Evolutionary conservation across 2,113 vertebrate species (phyloP), one percentile per base, ranked within the genome.

Genomic region (Sturnus vulgaris): DNA sequence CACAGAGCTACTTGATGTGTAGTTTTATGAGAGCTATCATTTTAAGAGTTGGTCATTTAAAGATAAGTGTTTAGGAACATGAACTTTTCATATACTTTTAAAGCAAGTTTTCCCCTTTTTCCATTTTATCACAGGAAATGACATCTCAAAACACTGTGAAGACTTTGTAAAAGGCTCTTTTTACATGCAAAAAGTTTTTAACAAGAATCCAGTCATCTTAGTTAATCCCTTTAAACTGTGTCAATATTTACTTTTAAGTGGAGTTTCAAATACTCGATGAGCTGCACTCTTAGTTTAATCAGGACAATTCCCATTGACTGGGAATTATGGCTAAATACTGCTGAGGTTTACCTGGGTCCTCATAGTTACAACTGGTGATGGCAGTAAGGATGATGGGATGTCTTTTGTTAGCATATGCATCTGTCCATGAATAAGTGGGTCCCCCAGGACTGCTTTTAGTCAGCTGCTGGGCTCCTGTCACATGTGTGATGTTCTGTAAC

Each of bases 211-310:
- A 69, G 66, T 82, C 63, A 61, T 93, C 16, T 85, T 72, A 82
- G 75, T 88, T 96, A 94, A 95, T 95, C 70, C 66, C 40, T 95
- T 93, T 93, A 94, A 93, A 84, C 70, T 4, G 8, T 65, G 66
- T 88, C 78, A 91, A 82, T 96, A 90, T 96, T 96, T 94, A 90
- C 75, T 94, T 92, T 88, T 72, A 76, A 90, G 66, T 61, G 55
- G 55, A 77, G 59, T 82, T 88, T 86, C 75, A 95, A 88, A 90
- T 73, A 80, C 66, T 94, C 3, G 0, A 10, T 90, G 75, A 70
- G 55, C 71, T 88, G n/a, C 55, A 20, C 49, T 85, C 60, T 68
- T 20, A 15, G 71, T 82, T 91, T 69, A 72, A 73, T 33, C 3
- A 5, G 70, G 75, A 95, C 85, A 72, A 49, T 86, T 93, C 75